A percentile compares a stretch with the other conserved stretches of the same genome.
Conservation (phyloP, 2,888 invertebrate genomes). For the Eupeodes luniger region DNA sequence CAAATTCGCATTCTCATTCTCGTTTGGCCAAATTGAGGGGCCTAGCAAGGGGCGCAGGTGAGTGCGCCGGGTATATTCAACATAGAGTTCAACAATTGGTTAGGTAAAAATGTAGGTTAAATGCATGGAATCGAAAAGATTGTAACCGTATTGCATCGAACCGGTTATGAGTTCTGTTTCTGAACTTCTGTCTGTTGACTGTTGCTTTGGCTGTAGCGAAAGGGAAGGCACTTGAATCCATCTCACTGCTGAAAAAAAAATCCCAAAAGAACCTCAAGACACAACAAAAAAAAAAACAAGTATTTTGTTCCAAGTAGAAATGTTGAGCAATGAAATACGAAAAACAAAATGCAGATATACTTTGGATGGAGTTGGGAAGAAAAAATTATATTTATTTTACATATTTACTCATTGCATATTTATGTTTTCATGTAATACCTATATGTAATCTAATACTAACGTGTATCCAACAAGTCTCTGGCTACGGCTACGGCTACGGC, state of each 20-base stretch:
- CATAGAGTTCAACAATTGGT: slow-evolving; percentile 71
- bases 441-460: slow-evolving; percentile 72
- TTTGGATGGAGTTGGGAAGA: slow-evolving; percentile 33
- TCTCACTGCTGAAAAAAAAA: slow-evolving; percentile 25
- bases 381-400: slow-evolving; percentile 37
- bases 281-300: slow-evolving; percentile 29
- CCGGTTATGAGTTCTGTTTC: slow-evolving; percentile 71
- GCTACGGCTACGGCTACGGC: slow-evolving; percentile 10
- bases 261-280: slow-evolving; percentile 55
- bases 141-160: slow-evolving; percentile 72
- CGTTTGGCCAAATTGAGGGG: not conserved
- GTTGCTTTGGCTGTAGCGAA: slow-evolving; percentile 32
- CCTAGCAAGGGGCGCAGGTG: not conserved
- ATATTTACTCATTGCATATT: slow-evolving; percentile 52
- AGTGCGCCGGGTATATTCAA: slow-evolving; percentile 12
- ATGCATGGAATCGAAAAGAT: slow-evolving; percentile 64
- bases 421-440: slow-evolving; percentile 56
- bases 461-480: slow-evolving; percentile 67
- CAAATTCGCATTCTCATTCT: slow-evolving; percentile 34
- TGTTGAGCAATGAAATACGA: slow-evolving; percentile 34
- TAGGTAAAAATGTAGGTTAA: slow-evolving; percentile 75
- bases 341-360: slow-evolving; percentile 35
- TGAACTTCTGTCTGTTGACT: not conserved
- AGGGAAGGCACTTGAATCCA: slow-evolving; percentile 56
- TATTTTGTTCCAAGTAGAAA: slow-evolving; percentile 19